Conservation (phyloP, 2,888 invertebrate species). For the Xylota segnis region DNA sequence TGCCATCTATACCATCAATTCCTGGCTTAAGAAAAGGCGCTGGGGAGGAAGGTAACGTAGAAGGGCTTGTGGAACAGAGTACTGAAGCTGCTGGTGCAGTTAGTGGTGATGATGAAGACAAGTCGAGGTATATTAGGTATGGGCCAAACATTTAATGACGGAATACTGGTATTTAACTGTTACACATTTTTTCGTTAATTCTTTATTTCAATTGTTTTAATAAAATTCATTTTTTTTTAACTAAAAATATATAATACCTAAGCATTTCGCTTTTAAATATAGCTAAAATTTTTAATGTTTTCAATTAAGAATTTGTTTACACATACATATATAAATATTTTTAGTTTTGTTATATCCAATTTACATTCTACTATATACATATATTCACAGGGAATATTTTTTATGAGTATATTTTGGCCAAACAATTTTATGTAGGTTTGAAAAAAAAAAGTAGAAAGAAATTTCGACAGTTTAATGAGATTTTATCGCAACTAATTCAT, state of each 20-base stretch:
- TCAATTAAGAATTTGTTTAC: constrained; percentile 10
- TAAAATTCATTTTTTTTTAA: constrained; percentile 24
- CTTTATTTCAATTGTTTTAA: constrained; percentile 40
- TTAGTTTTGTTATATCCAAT: constrained; percentile 2
- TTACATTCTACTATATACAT: constrained; percentile 20
- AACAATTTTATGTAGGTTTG: background rate
- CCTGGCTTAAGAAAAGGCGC: constrained; percentile 90
- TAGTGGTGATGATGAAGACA: constrained; percentile 92
- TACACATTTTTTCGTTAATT: constrained; percentile 73
- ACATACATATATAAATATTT: background rate
- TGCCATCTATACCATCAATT: constrained; percentile 85
- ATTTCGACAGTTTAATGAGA: background rate
- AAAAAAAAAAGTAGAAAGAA: background rate
- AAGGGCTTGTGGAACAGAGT: constrained; percentile 81
- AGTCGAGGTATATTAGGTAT: constrained; percentile 93
- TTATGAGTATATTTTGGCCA: background rate
- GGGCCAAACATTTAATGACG: constrained; percentile 86
- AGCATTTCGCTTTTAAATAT: constrained; percentile 61
- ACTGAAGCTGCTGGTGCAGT: constrained; percentile 80
- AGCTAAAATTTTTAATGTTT: constrained; percentile 57
- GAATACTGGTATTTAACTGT: constrained; percentile 81
- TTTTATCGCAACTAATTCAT: background rate
- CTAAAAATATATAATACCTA: constrained; percentile 26
- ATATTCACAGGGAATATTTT: constrained; percentile 19
- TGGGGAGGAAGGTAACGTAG: constrained; percentile 84